These are phyloP conservation scores for Oryzias melastigma DNA, from an alignment of 2,113 vertebrate species.

Conservation along the genomic window DNA sequence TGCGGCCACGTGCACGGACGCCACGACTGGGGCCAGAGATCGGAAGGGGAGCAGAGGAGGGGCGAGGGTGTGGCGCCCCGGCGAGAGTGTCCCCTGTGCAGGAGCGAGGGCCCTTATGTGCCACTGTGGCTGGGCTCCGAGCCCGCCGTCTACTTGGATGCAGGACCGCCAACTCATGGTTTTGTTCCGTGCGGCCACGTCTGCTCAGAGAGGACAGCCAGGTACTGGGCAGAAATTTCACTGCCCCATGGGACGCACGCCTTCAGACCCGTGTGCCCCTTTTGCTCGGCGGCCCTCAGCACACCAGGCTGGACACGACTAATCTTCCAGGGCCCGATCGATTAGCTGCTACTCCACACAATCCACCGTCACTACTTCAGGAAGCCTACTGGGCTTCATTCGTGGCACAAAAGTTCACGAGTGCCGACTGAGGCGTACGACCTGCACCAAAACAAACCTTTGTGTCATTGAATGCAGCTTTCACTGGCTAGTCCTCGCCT, in stretches of 20 bases:
- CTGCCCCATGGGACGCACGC: slow-evolving; percentile 96
- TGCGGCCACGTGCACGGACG: slow-evolving; percentile 96
- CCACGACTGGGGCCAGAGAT: slow-evolving; percentile 89
- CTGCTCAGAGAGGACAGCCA: slow-evolving; percentile 92
- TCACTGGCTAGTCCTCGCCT: slow-evolving; percentile 22
- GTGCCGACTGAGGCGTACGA: background rate
- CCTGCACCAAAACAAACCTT: background rate
- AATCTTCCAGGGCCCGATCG: slow-evolving; percentile 97
- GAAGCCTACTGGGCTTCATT: slow-evolving; percentile 42
- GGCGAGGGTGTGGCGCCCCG: slow-evolving; percentile 70
- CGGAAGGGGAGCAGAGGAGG: slow-evolving; percentile 59
- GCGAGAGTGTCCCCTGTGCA: slow-evolving; percentile 93
- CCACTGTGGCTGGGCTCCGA: slow-evolving; percentile 96
- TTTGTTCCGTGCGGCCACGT: slow-evolving; percentile 96
- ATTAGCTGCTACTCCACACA: slow-evolving; percentile 72
- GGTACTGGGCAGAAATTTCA: slow-evolving; percentile 94
- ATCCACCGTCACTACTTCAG: slow-evolving; percentile 33
- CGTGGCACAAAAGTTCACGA: slow-evolving; percentile 13
- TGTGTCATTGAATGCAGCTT: slow-evolving; percentile 44
- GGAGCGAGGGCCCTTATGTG: slow-evolving; percentile 92
- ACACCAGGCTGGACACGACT: slow-evolving; percentile 88
- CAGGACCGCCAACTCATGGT: slow-evolving; percentile 89
- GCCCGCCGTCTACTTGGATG: slow-evolving; percentile 92
- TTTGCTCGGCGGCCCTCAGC: slow-evolving; percentile 89
- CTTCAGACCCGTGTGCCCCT: slow-evolving; percentile 94